These are phyloP conservation scores for Drosophila prolongata DNA, from an alignment of 2,888 invertebrate genomes.

Conservation along the genomic window DNA sequence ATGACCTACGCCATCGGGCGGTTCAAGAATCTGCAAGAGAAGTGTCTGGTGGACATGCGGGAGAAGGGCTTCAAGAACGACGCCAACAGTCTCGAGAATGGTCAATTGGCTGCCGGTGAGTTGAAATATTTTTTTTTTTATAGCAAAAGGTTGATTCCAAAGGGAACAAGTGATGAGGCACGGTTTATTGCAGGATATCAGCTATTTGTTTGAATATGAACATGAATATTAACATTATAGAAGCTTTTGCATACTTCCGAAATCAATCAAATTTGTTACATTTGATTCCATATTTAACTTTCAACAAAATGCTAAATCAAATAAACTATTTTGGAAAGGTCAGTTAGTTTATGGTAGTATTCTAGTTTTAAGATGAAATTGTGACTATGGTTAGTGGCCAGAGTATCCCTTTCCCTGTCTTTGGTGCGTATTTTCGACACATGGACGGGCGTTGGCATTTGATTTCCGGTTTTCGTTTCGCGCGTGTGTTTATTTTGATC, in stretches of 20 bases:
- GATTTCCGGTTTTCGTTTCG: conserved; percentile 16
- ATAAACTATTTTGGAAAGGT: not conserved
- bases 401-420: conserved; percentile 44
- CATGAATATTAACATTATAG: too few species aligned
- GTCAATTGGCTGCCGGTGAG: conserved; percentile 83
- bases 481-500: conserved; percentile 32
- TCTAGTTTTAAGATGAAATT: not conserved
- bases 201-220: too few species aligned
- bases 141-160: too few species aligned
- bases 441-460: conserved; percentile 57
- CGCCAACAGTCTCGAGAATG: conserved; percentile 83
- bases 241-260: too few species aligned
- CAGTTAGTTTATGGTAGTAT: not conserved
- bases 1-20: conserved; percentile 84
- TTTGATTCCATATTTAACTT: too few species aligned
- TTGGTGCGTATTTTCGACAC: conserved; percentile 76
- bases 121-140: conserved; percentile 2
- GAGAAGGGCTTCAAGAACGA: conserved; percentile 83
- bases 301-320: too few species aligned
- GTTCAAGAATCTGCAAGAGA: conserved; percentile 84
- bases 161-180: too few species aligned
- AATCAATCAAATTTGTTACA: too few species aligned
- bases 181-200: too few species aligned
- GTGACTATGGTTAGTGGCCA: not conserved
- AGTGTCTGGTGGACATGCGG: conserved; percentile 83